Evolutionary conservation across 2,797 vertebrate species (phyloP), one percentile per base, ranked within the genome.

Genomic region (Myotis findleyi): DNA sequence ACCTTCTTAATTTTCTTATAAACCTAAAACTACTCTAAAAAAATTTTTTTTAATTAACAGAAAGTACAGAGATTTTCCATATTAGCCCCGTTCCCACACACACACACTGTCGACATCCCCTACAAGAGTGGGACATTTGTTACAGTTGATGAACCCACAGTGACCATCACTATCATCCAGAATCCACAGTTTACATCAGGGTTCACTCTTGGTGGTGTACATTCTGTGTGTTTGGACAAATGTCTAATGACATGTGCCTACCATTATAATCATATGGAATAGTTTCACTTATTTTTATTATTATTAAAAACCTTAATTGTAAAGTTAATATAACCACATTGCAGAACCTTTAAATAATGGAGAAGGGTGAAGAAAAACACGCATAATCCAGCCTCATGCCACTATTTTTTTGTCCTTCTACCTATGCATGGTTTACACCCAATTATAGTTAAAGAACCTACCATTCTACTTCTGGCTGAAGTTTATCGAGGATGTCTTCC

Each of bases 281-380:
- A 16, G 72, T 76, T 90, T 36, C 25, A 21, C 44, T 79, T 44
- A 33, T 69, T 23, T 80, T 75, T 41, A 82, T 73, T 87, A 13
- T 44, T 59, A 41, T 3, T 59, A 51, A 69, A 59, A 82, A 44
- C 53, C 59, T 49, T n/a, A 18, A 51, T 84, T 59, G 33, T 44
- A 41, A 80, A 83, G 21, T 80, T 81, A 90, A 49, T 7, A 33
- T 55, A n/a, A 51, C 27, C 59, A 30, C 33, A 27, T 62, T 44
- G 20, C 55, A 82, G 33, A 88, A 33, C 5, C 20, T 89, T 66
- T 59, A 57, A 72, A 36, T 84, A 83, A 8, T 6, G n/a, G 47
- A 64, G 27, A 77, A 47, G 4, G 84, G 9, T 55, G 21, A 89
- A 72, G 68, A 27, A 89, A 73, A 80, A 21, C 12, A 53, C 23